Base-by-base conservation (phyloP, 1,140 invertebrate species). In the Proctacanthus coquilletti region DNA sequence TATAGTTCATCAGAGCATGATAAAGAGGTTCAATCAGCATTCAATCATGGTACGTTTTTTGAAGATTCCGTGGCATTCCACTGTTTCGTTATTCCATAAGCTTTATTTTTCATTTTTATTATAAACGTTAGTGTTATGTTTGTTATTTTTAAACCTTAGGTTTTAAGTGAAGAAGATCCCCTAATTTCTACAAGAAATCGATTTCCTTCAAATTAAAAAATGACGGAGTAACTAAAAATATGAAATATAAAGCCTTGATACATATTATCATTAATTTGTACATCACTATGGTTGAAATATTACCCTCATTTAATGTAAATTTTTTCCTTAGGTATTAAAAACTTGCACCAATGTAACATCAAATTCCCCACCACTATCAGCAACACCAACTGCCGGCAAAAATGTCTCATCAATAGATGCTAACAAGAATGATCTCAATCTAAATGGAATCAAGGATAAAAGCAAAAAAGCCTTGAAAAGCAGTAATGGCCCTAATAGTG, bases 11-110 rank as follows among this genome's bases (percentile, higher is more conserved):
- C 77, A 85, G 55, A 87, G 77, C 48, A 89, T 94, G 80, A 94
- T 95, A 31, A 86, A 91, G 60, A 69, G 84, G 41, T 96, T 96
- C 57, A 97, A 97, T 71, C 89, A 96, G 65, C 91, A 95, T 64
- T 95, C 91, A 37, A 93, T 94, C 41, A 93, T 94, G 83, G 82
- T 62, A 32, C 44, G 30, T 39, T 36, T 20, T 20, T 37, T 13
- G 34, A 5, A 13, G 30, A 37, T 37, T 37, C 4, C 27, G 5
- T 13, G 5, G 13, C 8, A 34, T n/a, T 6, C n/a, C n/a, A 25
- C 6, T 25, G 23, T 8, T n/a, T 8, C n/a, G 6, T 25, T 25
- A 25, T 25, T 25, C n/a, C 6, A n/a, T 6, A 8, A 25, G n/a
- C 23, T 8, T 25, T 25, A 8, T 8, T 25, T 25, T 25, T 8